Base-by-base conservation (phyloP, 2,888 invertebrate genomes). In the Drosophila meridionalis region DNA sequence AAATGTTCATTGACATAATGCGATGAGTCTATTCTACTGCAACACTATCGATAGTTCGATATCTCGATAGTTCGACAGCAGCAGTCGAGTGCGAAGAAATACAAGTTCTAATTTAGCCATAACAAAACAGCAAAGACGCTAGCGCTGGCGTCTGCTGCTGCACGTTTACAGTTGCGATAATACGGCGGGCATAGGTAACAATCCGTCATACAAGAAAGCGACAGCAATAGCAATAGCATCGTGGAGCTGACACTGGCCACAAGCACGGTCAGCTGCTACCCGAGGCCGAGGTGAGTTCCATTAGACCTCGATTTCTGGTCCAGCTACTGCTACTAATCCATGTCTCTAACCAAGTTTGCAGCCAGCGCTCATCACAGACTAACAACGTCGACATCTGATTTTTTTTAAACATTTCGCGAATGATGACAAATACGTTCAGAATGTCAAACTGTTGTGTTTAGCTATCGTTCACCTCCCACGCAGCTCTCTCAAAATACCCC, bases 311-410 rank as follows among this genome's bases (percentile, higher is more conserved):
- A 42, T 64, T 67, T 36, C 56, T 20, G n/a, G 9, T n/a, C 38
- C 28, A 76, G 7, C 68, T 59, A 65, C 66, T 60, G 65, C 69
- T 60, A 70, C 69, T 80, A 86, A 76, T 65, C 76, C 60, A 34
- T 55, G 66, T 83, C 68, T 83, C 74, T 82, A 87, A 81, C 66
- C 64, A 78, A 82, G 86, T 73, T 80, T 63, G 42, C 72, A 72
- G 77, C 80, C 66, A 47, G 55, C 60, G 58, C 50, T 40, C 9
- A 55, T 40, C 36, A 68, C 62, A 68, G 64, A 77, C 52, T 65
- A 72, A 75, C 52, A 70, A 60, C 66, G 36, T 65, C 64, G 45
- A 62, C 55, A 60, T 45, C 36, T 43, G 38, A 36, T 30, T 57
- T 30, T 20, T 20, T 32, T 11, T 36, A 48, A 61, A 56, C 30